phyloP scores from a whole-genome alignment of 2,797 vertebrate genomes.

The Sylvilagus floridanus region DNA sequence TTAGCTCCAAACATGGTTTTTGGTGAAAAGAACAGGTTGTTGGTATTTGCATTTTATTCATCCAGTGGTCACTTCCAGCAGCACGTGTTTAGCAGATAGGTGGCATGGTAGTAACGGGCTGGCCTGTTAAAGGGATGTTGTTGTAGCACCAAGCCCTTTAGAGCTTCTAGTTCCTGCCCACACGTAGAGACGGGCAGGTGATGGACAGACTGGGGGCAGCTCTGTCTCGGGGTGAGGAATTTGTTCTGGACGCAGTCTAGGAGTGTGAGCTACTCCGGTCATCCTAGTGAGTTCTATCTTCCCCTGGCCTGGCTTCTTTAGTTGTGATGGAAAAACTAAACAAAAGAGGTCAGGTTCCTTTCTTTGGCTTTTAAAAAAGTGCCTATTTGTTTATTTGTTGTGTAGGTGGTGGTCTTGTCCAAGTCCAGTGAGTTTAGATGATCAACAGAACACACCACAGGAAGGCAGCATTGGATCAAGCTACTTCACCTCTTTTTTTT shows the following conservation, averaged over 20 bases:
- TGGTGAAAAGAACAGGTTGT: conserved; percentile 5
- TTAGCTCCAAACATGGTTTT: background rate
- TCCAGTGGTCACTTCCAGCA: background rate
- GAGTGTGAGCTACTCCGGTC: background rate
- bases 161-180: background rate
- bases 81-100: background rate
- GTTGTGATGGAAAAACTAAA: conserved; percentile 12
- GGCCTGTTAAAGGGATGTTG: background rate
- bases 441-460: background rate
- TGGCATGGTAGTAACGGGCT: background rate
- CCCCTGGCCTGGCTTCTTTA: background rate
- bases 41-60: conserved; percentile 32
- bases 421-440: background rate
- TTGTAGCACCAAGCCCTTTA: background rate
- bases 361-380: background rate
- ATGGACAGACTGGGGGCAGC: background rate
- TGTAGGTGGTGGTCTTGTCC: background rate
- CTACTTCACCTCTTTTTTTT: background rate
- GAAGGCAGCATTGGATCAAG: background rate
- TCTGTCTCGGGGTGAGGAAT: background rate
- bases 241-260: conserved; percentile 2
- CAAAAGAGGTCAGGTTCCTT: background rate
- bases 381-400: background rate
- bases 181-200: background rate
- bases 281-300: background rate